A percentile compares a stretch with the other conserved stretches of the same genome.
phyloP scores from a whole-genome alignment of 2,113 vertebrate genomes.

The Chunga burmeisteri region DNA sequence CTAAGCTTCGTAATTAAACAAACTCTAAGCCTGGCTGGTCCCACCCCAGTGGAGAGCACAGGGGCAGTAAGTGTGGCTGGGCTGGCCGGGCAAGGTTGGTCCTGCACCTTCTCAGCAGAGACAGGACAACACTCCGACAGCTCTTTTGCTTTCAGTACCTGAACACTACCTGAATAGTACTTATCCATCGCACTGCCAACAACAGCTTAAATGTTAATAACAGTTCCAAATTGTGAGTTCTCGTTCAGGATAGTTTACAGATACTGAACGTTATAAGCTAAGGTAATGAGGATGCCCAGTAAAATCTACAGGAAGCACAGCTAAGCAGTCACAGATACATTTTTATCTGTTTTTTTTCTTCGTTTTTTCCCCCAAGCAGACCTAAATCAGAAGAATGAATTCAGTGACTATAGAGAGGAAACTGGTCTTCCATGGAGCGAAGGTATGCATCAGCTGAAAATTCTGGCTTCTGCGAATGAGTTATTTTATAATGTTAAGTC shows the following conservation, averaged over 20 bases:
- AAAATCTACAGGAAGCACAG: neutral
- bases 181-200: neutral
- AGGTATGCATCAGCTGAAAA: slow-evolving; percentile 11
- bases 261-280: neutral
- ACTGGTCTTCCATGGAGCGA: neutral
- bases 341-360: neutral
- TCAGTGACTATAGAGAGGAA: neutral
- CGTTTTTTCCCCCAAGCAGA: neutral
- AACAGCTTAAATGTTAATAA: neutral
- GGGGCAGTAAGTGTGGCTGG: neutral
- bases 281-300: neutral
- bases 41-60: neutral
- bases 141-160: neutral
- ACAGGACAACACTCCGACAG: neutral
- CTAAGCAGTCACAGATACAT: neutral
- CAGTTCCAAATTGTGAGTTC: neutral
- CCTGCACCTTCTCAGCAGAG: neutral
- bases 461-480: neutral
- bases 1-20: neutral
- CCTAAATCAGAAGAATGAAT: neutral
- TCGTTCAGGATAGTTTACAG: neutral
- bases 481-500: slow-evolving; percentile 13
- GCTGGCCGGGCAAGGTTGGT: neutral
- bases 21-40: neutral
- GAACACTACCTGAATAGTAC: neutral